phyloP scores from a whole-genome alignment of 1,140 invertebrate genomes.

The Ctenoplectra terminalis region DNA sequence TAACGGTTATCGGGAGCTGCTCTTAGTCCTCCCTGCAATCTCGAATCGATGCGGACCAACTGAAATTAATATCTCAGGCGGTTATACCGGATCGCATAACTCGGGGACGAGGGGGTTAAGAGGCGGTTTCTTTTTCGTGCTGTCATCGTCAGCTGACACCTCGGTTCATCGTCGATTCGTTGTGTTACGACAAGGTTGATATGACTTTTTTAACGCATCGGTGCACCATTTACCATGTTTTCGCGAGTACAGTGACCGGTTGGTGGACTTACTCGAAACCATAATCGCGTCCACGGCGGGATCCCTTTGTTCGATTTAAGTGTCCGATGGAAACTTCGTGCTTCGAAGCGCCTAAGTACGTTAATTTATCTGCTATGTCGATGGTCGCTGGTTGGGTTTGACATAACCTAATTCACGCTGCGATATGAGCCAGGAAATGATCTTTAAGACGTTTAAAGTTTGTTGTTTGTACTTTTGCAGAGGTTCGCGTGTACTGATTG shows the following conservation, averaged over 20 bases:
- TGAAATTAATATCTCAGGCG: not conserved
- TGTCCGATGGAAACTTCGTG: not conserved
- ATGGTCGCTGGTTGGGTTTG: not conserved
- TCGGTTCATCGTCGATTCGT: no score
- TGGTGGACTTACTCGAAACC: not conserved
- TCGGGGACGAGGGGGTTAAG: not conserved
- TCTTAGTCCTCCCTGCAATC: not conserved
- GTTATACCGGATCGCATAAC: not conserved
- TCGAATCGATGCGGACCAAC: not conserved
- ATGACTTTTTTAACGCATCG: constrained; percentile 31
- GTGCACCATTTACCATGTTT: constrained; percentile 3
- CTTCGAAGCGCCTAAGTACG: not conserved
- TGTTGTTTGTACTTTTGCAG: constrained; percentile 7
- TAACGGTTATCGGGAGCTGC: not conserved
- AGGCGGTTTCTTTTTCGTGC: not conserved
- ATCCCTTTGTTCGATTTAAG: not conserved
- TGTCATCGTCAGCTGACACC: constrained; percentile 63
- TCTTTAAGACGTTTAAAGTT: not conserved
- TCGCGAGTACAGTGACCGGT: not conserved
- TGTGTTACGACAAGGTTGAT: constrained; percentile 33
- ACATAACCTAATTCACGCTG: constrained; percentile 6
- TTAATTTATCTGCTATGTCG: not conserved
- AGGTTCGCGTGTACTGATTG: not conserved
- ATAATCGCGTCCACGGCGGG: not conserved
- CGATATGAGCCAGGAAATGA: not conserved